Conservation (phyloP, 2,888 invertebrate genomes). For the Pycnomerus fuliginosus region DNA sequence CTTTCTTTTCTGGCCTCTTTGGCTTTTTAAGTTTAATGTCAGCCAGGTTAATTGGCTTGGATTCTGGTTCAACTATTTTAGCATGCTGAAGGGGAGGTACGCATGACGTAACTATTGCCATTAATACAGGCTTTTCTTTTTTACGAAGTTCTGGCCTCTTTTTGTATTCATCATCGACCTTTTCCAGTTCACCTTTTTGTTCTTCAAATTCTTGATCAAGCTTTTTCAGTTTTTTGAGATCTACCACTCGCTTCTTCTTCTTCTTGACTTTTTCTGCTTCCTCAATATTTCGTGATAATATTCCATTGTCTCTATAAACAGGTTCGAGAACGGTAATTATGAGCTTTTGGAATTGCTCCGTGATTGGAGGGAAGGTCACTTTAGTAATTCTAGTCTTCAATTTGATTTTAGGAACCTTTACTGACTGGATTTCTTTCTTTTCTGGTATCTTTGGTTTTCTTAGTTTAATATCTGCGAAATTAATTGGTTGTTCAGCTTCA, state of each 20-base stretch:
- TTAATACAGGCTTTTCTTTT: slow-evolving; percentile 36
- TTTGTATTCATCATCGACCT: slow-evolving; percentile 42
- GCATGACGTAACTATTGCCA: slow-evolving; percentile 12
- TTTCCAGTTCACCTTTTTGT: slow-evolving; percentile 43
- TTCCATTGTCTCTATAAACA: slow-evolving; percentile 47
- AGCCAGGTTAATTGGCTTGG: slow-evolving; percentile 61
- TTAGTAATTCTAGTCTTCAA: slow-evolving; percentile 70
- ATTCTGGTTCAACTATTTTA: slow-evolving; percentile 59
- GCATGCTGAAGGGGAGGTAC: slow-evolving; percentile 18
- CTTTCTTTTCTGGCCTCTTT: slow-evolving; percentile 37
- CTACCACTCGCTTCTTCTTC: slow-evolving; percentile 44
- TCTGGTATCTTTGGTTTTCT: slow-evolving; percentile 48
- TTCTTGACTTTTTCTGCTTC: slow-evolving; percentile 50
- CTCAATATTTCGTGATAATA: slow-evolving; percentile 54
- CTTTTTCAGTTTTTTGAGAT: slow-evolving; percentile 49
- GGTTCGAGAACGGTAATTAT: slow-evolving; percentile 47
- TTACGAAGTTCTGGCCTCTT: slow-evolving; percentile 30
- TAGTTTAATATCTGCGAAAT: slow-evolving; percentile 64
- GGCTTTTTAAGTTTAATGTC: slow-evolving; percentile 62
- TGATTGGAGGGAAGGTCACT: slow-evolving; percentile 51
- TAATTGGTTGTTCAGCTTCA: slow-evolving; percentile 39
- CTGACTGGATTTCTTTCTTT: slow-evolving; percentile 44
- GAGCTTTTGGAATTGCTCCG: slow-evolving; percentile 44
- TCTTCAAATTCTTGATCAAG: slow-evolving; percentile 50
- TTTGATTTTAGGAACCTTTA: slow-evolving; percentile 63